Base-by-base conservation (phyloP, 2,797 vertebrate species). In the Arrhamphus sclerolepis region DNA sequence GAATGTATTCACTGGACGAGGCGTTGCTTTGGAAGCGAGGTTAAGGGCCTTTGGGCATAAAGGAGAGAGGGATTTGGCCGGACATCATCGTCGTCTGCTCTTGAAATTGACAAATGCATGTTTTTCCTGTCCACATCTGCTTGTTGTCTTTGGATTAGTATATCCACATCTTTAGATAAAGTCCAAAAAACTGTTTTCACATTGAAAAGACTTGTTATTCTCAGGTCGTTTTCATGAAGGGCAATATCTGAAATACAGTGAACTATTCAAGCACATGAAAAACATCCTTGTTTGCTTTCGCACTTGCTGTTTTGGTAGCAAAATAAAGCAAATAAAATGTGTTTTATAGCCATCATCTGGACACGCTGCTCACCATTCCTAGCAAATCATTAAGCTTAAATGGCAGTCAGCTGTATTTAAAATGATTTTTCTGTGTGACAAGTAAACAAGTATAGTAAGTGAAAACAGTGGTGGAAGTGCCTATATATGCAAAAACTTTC, bases 61-160 rank as follows among this genome's bases (percentile, higher is more conserved):
- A 53, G n/a, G 44, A 17, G 39, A 62, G 22, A 11, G 6, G 76
- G 75, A 79, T 82, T 80, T 68, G 47, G 28, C 43, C 67, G 16
- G 26, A 41, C 17, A 8, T 75, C 42, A 51, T 43, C 56, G 24
- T 24, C 62, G 70, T 67, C 57, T 80, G 52, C 42, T 68, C 63
- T 72, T 7, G 52, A 68, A 82, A 82, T 76, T 50, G 54, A 43
- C 8, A 10, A 43, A 34, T 21, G n/a, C 19, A 56, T 53, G 46
- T 51, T 70, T 69, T 62, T n/a, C 68, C 54, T n/a, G n/a, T 18
- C 48, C 43, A 29, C 38, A 46, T 7, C 38, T 44, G 31, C 42
- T 42, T 56, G 24, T 41, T 34, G 31, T 34, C 5, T 40, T 56
- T 20, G 62, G 34, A 16, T 17, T 9, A 29, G 11, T 20, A 56